Conservation (phyloP, 2,888 invertebrate genomes). For the Anthoptus insignis region DNA sequence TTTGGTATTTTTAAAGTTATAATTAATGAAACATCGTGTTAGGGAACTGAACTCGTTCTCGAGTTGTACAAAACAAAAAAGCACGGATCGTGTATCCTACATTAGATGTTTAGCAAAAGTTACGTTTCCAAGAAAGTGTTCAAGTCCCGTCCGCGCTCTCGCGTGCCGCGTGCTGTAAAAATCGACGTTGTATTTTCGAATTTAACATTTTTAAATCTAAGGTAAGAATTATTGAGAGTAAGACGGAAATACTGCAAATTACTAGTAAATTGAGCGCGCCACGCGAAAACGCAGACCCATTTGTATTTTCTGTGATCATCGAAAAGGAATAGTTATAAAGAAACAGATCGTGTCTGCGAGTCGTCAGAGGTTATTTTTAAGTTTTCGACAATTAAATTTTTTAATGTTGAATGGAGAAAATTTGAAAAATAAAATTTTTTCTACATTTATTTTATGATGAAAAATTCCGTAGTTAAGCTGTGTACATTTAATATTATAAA, state of each 20-base stretch:
- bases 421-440: slow-evolving; percentile 70
- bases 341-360: slow-evolving; percentile 74
- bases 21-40: slow-evolving; percentile 76
- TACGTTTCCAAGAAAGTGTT: slow-evolving; percentile 86
- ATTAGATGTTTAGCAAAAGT: slow-evolving; percentile 82
- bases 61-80: slow-evolving; percentile 79
- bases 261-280: slow-evolving; percentile 46
- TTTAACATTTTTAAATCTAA: slow-evolving; percentile 62
- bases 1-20: slow-evolving; percentile 86
- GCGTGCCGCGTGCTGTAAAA: slow-evolving; percentile 62
- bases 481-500: slow-evolving; percentile 77
- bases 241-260: slow-evolving; percentile 55
- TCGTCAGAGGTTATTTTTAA: slow-evolving; percentile 78
- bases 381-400: slow-evolving; percentile 78
- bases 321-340: slow-evolving; percentile 76
- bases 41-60: slow-evolving; percentile 71
- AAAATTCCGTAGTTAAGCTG: slow-evolving; percentile 83
- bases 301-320: slow-evolving; percentile 81
- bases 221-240: slow-evolving; percentile 61
- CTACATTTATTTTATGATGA: slow-evolving; percentile 80
- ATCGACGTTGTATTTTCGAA: slow-evolving; percentile 69
- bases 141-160: slow-evolving; percentile 64
- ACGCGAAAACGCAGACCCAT: slow-evolving; percentile 58
- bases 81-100: slow-evolving; percentile 86
- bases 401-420: slow-evolving; percentile 69